A percentile compares a stretch with the other conserved stretches of the same genome.
These are phyloP conservation scores for Physeter macrocephalus DNA, from an alignment of 2,113 vertebrate species.

Conservation along the genomic window DNA sequence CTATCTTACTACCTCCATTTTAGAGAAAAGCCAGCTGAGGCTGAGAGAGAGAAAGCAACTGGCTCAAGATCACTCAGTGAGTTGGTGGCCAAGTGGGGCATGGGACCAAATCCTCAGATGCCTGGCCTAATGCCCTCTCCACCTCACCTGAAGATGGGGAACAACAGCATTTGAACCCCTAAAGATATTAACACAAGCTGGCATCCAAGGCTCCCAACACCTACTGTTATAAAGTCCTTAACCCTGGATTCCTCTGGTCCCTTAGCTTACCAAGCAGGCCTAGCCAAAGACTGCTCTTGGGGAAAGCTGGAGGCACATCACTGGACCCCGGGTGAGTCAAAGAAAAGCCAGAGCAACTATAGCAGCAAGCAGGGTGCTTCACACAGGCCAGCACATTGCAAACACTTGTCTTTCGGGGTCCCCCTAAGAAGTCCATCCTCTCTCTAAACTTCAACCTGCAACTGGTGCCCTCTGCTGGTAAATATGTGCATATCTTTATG, in stretches of 20 bases:
- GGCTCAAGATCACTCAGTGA: neutral
- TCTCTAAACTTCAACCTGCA: neutral
- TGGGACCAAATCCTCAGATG: neutral
- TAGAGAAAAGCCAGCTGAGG: neutral
- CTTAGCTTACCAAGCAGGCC: neutral
- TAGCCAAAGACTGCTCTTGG: neutral
- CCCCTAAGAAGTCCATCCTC: neutral
- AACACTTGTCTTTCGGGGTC: neutral
- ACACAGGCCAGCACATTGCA: neutral
- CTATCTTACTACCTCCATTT: neutral
- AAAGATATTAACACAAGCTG: neutral
- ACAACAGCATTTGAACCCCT: neutral
- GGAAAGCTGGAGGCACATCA: neutral
- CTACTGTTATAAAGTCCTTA: neutral
- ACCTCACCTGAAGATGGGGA: neutral
- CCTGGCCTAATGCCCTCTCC: neutral
- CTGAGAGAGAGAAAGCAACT: neutral
- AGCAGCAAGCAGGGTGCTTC: neutral
- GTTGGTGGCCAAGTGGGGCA: neutral
- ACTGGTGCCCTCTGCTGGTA: conserved; percentile 63
- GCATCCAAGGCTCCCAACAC: neutral
- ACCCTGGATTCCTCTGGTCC: neutral
- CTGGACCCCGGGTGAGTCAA: neutral
- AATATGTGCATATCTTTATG: neutral
- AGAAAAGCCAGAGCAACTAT: neutral